phyloP scores from a whole-genome alignment of 2,797 vertebrate genomes.

The Chaunax sp. region DNA sequence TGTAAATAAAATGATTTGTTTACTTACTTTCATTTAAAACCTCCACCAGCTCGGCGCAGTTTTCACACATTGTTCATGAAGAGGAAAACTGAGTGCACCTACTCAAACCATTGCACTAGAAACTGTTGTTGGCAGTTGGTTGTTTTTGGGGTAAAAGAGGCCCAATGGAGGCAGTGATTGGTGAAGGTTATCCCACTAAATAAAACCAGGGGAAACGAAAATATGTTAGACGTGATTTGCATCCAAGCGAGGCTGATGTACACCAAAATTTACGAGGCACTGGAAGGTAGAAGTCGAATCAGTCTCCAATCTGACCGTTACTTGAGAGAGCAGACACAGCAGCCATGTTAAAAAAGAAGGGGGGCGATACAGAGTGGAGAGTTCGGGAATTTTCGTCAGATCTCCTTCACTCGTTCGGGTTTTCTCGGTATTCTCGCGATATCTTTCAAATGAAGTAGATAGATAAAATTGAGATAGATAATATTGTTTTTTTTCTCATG shows the following conservation, averaged over 20 bases:
- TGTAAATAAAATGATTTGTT: conserved; percentile 22
- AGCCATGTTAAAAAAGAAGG: conserved; percentile 84
- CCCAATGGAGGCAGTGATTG: conserved; percentile 73
- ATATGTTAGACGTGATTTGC: conserved; percentile 52
- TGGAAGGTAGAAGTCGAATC: conserved; percentile 73
- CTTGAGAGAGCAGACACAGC: conserved; percentile 81
- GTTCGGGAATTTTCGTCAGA: conserved; percentile 75
- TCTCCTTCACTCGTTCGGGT: conserved; percentile 64
- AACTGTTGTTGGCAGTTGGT: conserved; percentile 78
- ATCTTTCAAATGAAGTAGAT: not conserved
- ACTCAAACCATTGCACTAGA: conserved; percentile 91
- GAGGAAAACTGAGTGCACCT: conserved; percentile 70
- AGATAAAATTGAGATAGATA: too few species aligned
- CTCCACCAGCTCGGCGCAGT: conserved; percentile 99
- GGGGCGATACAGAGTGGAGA: conserved; percentile 59
- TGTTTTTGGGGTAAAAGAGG: conserved; percentile 79
- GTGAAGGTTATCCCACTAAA: conserved; percentile 72
- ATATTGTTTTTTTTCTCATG: too few species aligned
- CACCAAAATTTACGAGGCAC: conserved; percentile 67
- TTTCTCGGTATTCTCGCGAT: conserved; percentile 71
- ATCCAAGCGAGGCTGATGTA: conserved; percentile 66
- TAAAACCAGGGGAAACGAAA: conserved; percentile 37
- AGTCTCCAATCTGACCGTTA: conserved; percentile 81
- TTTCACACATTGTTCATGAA: conserved; percentile 99
- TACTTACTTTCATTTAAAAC: conserved; percentile 99